Evolutionary conservation across 2,888 invertebrate genomes (phyloP), one percentile per base, ranked within the genome.

Genomic region (Zhengitettix transpicula): DNA sequence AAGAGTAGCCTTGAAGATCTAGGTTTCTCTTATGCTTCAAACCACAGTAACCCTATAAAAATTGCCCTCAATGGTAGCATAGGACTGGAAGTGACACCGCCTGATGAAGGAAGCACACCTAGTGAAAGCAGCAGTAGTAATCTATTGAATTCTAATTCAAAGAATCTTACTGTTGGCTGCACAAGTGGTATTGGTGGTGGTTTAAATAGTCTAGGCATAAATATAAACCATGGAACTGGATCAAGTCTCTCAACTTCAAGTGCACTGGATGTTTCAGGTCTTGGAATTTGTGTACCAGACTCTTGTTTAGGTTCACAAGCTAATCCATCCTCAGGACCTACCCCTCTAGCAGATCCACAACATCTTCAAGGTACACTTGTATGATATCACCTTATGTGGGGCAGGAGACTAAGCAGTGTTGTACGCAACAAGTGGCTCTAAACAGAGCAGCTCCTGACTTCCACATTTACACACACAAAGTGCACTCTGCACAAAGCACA

Each of bases 381-480:
- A 89, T 92, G 89, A 91, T 90, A 90, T 81, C 85, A 89, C 82
- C 85, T 89, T 64, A 89, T 89, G 89, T 89, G 89, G 89, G 88
- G 89, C 81, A 87, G 88, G 75, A 83, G 89, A 78, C 79, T 85
- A 75, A 83, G 87, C 78, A 85, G 87, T 74, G 83, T 85, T 67
- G 75, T 81, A 68, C 81, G 84, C 72, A 87, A 83, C 71, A 84
- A 81, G 73, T 83, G 84, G 82, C 80, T 80, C 71, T 85, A 81
- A 81, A 58, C 28, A 47, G 12, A 28, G 40, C 52, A 15, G 44
- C 58, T 58, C 62, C 57, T 62, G 59, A 55, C 59, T 59, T 59
- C 58, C 62, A 59, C 58, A 54, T 15, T 47, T 47, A n/a, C n/a
- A n/a, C 47, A 47, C n/a, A 47, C 14, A 47, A 14, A 47, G 14